Percentiles rank a stretch among this genome's conserved stretches.
Evolutionary conservation across 2,888 invertebrate species (phyloP).

Genomic region (Agrypnus murinus): DNA sequence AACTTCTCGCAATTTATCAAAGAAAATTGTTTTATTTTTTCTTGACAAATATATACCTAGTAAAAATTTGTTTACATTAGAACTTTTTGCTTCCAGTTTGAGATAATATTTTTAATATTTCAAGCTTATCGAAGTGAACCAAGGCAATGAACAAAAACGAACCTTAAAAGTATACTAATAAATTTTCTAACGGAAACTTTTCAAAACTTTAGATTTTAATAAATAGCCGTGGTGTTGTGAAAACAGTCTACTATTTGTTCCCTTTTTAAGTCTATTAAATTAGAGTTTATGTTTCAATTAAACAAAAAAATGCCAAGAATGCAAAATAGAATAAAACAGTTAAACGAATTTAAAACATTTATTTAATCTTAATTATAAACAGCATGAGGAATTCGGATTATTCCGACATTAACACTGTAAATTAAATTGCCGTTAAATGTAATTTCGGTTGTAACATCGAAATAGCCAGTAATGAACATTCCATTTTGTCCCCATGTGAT

Average conservation of each 20-base stretch:
- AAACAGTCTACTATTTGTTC: too few relatives aligned
- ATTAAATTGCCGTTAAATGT: constrained; percentile 41
- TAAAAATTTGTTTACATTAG: too few relatives aligned
- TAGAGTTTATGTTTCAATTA: neutral
- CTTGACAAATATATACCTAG: too few relatives aligned
- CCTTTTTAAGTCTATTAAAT: too few relatives aligned
- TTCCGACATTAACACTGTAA: constrained; percentile 38
- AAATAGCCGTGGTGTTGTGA: neutral
- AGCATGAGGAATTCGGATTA: constrained; percentile 30
- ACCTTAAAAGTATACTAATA: neutral
- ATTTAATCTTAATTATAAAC: constrained; percentile 14
- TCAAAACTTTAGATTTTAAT: constrained; percentile 5
- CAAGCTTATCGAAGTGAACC: neutral
- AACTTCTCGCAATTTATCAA: constrained; percentile 15
- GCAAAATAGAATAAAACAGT: neutral
- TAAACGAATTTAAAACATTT: constrained; percentile 8
- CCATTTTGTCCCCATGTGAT: constrained; percentile 37
- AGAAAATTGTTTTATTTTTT: neutral
- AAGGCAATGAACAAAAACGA: constrained; percentile 4
- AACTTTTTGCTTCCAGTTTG: too few relatives aligned
- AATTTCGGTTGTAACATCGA: constrained; percentile 40
- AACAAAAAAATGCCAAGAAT: neutral
- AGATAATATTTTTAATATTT: too few relatives aligned
- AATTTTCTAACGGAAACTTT: neutral
- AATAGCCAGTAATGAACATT: constrained; percentile 41